A percentile compares a stretch with the other conserved stretches of the same genome.
phyloP scores from a whole-genome alignment of 1,140 invertebrate species.

The Drosophila repleta region DNA sequence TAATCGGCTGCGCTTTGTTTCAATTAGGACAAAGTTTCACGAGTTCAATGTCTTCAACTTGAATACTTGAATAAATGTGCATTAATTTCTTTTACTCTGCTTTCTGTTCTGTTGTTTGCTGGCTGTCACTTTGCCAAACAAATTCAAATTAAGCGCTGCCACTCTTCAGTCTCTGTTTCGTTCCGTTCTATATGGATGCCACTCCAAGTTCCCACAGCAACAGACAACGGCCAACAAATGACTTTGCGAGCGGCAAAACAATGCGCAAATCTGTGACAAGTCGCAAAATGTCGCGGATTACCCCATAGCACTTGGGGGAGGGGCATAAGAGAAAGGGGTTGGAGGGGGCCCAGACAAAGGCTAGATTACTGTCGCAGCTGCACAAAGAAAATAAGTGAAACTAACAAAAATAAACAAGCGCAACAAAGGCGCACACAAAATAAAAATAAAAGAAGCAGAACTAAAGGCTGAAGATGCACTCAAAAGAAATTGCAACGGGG shows the following conservation, averaged over 20 bases:
- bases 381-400: constrained; percentile 67
- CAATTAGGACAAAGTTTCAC: constrained; percentile 19
- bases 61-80: constrained; percentile 28
- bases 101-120: constrained; percentile 18
- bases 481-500: neutral
- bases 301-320: constrained; percentile 9
- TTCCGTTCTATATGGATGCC: constrained; percentile 6
- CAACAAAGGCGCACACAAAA: constrained; percentile 28
- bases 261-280: constrained; percentile 68
- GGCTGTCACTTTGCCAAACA: constrained; percentile 51
- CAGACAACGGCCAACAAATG: constrained; percentile 19
- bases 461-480: neutral
- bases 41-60: constrained; percentile 15
- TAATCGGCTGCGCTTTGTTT: constrained; percentile 28
- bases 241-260: constrained; percentile 41
- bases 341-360: constrained; percentile 23
- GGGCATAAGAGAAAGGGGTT: no score
- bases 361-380: constrained; percentile 64
- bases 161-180: constrained; percentile 23
- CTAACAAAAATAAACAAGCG: constrained; percentile 72
- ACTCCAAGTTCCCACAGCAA: constrained; percentile 40
- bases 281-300: constrained; percentile 61
- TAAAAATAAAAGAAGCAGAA: constrained; percentile 3
- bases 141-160: constrained; percentile 71
- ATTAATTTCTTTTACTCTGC: constrained; percentile 25